These are phyloP conservation scores for Parazoanthus atlanticus DNA, from an alignment of 92 coral and sea anemone species.

Conservation along the genomic window DNA sequence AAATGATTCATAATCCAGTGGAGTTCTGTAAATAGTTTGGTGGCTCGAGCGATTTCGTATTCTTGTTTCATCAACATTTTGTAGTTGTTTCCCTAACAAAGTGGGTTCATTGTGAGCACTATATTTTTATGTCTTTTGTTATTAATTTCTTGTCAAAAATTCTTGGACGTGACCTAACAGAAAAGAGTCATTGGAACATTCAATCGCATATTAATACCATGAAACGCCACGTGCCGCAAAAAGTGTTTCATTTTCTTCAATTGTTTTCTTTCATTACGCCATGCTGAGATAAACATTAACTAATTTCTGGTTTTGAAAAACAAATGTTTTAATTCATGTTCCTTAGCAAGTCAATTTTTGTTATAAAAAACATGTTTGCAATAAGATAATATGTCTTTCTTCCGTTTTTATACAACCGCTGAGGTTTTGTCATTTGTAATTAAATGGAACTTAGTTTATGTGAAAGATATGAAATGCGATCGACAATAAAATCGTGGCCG, in stretches of 20 bases:
- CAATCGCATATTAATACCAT: conserved; percentile 43
- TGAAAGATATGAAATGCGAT: neutral
- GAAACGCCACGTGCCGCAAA: conserved; percentile 43
- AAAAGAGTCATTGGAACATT: neutral
- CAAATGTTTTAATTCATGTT: neutral
- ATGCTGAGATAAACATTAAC: conserved; percentile 30
- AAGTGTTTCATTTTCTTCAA: conserved; percentile 18
- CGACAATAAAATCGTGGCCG: neutral
- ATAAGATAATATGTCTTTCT: neutral
- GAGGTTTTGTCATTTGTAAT: neutral
- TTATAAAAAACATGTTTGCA: conserved; percentile 4
- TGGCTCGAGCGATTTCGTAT: neutral
- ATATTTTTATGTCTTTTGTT: neutral
- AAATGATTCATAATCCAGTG: neutral
- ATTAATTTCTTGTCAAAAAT: neutral
- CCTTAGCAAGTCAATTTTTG: conserved; percentile 20
- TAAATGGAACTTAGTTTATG: neutral
- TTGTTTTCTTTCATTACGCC: conserved; percentile 20
- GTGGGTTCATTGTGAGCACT: neutral
- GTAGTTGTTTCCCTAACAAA: neutral
- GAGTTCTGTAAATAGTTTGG: conserved; percentile 26
- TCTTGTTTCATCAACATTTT: conserved; percentile 28
- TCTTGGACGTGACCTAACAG: neutral
- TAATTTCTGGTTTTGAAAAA: neutral
- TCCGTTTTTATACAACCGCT: neutral